phyloP scores from a whole-genome alignment of 2,113 vertebrate genomes.

The Grammomys dolichurus region DNA sequence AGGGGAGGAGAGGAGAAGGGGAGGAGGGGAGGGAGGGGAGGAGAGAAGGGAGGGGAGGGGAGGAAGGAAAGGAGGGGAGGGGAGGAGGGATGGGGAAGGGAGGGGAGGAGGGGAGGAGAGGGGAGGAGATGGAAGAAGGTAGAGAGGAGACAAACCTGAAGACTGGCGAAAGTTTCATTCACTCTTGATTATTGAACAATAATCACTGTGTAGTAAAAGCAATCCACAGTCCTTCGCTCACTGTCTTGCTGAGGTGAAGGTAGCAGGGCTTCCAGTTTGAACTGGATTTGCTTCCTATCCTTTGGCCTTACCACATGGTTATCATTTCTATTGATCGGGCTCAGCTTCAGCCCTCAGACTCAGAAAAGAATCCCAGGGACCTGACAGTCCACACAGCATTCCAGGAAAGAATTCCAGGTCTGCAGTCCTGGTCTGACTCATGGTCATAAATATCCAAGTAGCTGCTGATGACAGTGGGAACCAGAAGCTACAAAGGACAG shows the following conservation, averaged over 20 bases:
- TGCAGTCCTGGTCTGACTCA: not conserved
- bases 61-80: not conserved
- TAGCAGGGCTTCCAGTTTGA: not conserved
- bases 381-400: not conserved
- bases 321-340: not conserved
- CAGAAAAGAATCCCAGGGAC: not conserved
- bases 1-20: rapidly evolving
- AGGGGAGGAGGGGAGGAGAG: not conserved
- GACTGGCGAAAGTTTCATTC: not conserved
- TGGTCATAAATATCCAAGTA: not conserved
- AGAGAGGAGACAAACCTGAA: not conserved
- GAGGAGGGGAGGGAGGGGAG: too few species aligned
- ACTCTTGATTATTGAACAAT: not conserved
- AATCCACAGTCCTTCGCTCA: too few species aligned
- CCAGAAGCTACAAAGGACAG: not conserved
- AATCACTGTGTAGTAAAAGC: not conserved
- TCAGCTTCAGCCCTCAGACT: not conserved
- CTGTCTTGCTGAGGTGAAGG: not conserved
- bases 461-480: not conserved
- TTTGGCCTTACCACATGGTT: not conserved
- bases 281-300: not conserved
- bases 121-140: not conserved
- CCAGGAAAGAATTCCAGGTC: not conserved
- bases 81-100: not conserved
- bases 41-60: too few species aligned